Percentiles rank a stretch among this genome's conserved stretches.
Conservation (phyloP, 2,888 invertebrate species). For the Polydesmus complanatus region DNA sequence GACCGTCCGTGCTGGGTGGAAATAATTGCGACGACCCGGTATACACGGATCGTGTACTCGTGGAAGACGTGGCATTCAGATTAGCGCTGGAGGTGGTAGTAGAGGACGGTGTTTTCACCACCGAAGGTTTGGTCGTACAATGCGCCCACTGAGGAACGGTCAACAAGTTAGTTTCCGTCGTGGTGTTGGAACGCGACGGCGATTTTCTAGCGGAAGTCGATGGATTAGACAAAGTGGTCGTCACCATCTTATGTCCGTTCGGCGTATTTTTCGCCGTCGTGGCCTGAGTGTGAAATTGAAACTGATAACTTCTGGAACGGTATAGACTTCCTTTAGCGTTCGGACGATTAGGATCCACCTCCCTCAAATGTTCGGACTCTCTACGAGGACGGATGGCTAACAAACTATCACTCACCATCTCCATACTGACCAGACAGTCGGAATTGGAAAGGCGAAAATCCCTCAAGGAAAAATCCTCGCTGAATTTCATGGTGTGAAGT, state of each 20-base stretch:
- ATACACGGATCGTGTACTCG: background rate
- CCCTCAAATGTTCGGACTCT: background rate
- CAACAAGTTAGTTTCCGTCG: background rate
- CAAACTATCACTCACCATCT: conserved; percentile 14
- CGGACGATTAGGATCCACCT: background rate
- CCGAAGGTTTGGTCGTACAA: background rate
- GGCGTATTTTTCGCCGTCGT: background rate
- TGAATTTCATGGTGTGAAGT: background rate
- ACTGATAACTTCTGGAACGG: conserved; percentile 14
- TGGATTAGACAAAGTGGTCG: background rate
- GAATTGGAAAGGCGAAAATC: conserved; percentile 2
- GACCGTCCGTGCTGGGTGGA: background rate
- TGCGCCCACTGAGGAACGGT: conserved; percentile 6
- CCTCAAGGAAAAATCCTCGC: background rate
- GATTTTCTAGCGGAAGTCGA: background rate
- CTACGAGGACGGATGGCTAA: conserved; percentile 7
- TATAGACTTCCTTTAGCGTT: conserved; percentile 2
- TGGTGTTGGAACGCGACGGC: background rate
- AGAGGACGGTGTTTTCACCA: background rate
- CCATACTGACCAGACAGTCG: conserved; percentile 9
- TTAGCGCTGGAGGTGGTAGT: background rate
- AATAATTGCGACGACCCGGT: background rate
- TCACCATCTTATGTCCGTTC: background rate
- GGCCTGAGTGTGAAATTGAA: conserved; percentile 7
- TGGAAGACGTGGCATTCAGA: background rate